phyloP scores from a whole-genome alignment of 2,113 vertebrate genomes.

The Hippocampus comes region DNA sequence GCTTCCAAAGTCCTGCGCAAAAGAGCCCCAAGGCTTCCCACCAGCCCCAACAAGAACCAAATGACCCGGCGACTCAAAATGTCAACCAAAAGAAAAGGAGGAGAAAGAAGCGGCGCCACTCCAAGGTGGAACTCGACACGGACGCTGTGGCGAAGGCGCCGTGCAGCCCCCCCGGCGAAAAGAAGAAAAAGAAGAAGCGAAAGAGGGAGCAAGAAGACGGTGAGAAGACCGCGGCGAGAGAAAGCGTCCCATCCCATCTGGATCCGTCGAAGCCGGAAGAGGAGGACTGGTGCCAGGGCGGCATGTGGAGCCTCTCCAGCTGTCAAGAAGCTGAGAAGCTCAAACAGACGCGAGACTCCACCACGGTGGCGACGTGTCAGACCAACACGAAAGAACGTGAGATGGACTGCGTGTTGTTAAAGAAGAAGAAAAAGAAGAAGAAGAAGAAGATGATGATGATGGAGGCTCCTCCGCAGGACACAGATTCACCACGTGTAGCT shows the following conservation, averaged over 20 bases:
- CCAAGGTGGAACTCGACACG: constrained; percentile 48
- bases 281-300: constrained; percentile 72
- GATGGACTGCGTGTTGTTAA: constrained; percentile 15
- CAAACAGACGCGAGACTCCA: constrained; percentile 10
- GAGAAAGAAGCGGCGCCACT: constrained; percentile 64
- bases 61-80: constrained; percentile 9
- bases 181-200: constrained; percentile 49
- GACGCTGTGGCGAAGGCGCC: neutral
- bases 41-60: constrained; percentile 19
- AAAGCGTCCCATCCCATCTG: constrained; percentile 52
- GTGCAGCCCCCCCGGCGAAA: constrained; percentile 35
- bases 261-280: constrained; percentile 61
- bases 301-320: constrained; percentile 60
- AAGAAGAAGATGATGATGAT: constrained; percentile 51
- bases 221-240: constrained; percentile 17
- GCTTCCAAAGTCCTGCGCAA: constrained; percentile 42
- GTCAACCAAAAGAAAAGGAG: constrained; percentile 60
- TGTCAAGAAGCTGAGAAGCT: constrained; percentile 18
- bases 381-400: constrained; percentile 14
- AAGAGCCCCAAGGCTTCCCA: constrained; percentile 54
- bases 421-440: constrained; percentile 54
- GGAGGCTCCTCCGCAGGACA: constrained; percentile 34
- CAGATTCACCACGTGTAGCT: constrained; percentile 2
- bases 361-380: neutral
- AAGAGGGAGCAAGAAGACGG: constrained; percentile 27